phyloP scores from a whole-genome alignment of 1,140 invertebrate genomes.

The Platyura marginata region DNA sequence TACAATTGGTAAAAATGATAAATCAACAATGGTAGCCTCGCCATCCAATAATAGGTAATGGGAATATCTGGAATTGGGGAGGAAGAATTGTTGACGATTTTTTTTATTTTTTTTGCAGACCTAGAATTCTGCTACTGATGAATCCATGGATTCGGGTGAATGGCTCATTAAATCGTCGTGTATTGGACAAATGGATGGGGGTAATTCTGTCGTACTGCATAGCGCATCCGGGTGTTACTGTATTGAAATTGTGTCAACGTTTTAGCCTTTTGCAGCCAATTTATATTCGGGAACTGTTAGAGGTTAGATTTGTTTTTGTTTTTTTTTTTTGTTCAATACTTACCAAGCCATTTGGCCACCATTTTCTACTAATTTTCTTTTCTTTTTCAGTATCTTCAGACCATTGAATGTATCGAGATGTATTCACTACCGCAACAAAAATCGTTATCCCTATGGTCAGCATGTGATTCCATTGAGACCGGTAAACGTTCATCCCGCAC shows the following conservation, averaged over 20 bases:
- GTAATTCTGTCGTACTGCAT: slow-evolving; percentile 42
- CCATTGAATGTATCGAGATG: slow-evolving; percentile 22
- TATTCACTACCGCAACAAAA: slow-evolving; percentile 13
- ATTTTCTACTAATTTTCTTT: too few relatives aligned
- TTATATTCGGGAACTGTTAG: slow-evolving; percentile 15
- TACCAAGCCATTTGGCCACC: not conserved
- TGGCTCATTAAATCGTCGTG: slow-evolving; percentile 45
- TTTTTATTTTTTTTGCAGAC: not conserved
- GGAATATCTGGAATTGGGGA: too few relatives aligned
- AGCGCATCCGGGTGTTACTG: slow-evolving; percentile 32
- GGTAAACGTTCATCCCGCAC: slow-evolving; percentile 12
- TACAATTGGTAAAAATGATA: too few relatives aligned
- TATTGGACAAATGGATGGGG: slow-evolving; percentile 48
- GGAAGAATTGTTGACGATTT: too few relatives aligned
- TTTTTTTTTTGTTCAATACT: slow-evolving; percentile 6
- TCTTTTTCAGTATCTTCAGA: slow-evolving; percentile 19
- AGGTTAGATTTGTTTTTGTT: slow-evolving; percentile 2
- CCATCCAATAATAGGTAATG: too few relatives aligned
- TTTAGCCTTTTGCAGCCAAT: slow-evolving; percentile 28
- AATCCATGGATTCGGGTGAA: slow-evolving; percentile 58
- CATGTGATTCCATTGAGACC: slow-evolving; percentile 12
- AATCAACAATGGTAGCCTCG: too few relatives aligned
- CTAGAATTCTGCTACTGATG: not conserved
- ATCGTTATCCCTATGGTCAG: slow-evolving; percentile 21
- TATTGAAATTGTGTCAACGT: slow-evolving; percentile 30